phyloP scores from a whole-genome alignment of 2,888 invertebrate genomes.

The Hedya salicella region DNA sequence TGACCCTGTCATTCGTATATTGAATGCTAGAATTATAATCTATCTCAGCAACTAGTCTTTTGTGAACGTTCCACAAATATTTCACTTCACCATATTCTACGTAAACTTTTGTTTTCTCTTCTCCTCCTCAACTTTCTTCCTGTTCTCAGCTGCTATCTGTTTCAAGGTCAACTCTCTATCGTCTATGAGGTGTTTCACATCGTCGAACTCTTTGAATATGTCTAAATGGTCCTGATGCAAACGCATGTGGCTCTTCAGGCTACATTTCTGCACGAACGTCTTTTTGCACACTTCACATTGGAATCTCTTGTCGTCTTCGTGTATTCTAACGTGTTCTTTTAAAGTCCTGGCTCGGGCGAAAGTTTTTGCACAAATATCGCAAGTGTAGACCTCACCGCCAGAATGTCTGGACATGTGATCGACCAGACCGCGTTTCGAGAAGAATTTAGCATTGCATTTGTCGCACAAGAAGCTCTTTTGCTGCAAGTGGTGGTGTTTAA shows the following conservation, averaged over 20 bases:
- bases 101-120: slow-evolving; percentile 57
- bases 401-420: slow-evolving; percentile 72
- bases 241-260: slow-evolving; percentile 73
- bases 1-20: slow-evolving; percentile 18
- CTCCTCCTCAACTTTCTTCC: slow-evolving; percentile 63
- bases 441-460: slow-evolving; percentile 76
- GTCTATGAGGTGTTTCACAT: slow-evolving; percentile 78
- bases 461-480: slow-evolving; percentile 74
- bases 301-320: slow-evolving; percentile 70
- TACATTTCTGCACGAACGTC: slow-evolving; percentile 76
- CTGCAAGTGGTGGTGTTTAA: slow-evolving; percentile 77
- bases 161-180: slow-evolving; percentile 77
- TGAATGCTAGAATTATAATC: not conserved
- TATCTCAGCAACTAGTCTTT: not conserved
- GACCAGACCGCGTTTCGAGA: slow-evolving; percentile 72
- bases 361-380: slow-evolving; percentile 71
- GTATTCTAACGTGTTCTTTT: slow-evolving; percentile 71
- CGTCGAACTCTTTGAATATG: slow-evolving; percentile 80
- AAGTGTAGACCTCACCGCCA: slow-evolving; percentile 66
- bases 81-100: slow-evolving; percentile 42
- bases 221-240: slow-evolving; percentile 78
- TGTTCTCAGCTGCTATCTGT: slow-evolving; percentile 75
- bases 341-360: slow-evolving; percentile 69
- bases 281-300: slow-evolving; percentile 78
- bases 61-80: not conserved